Conservation (phyloP, 2,113 vertebrate genomes). For the Gallinago jamesoni region DNA sequence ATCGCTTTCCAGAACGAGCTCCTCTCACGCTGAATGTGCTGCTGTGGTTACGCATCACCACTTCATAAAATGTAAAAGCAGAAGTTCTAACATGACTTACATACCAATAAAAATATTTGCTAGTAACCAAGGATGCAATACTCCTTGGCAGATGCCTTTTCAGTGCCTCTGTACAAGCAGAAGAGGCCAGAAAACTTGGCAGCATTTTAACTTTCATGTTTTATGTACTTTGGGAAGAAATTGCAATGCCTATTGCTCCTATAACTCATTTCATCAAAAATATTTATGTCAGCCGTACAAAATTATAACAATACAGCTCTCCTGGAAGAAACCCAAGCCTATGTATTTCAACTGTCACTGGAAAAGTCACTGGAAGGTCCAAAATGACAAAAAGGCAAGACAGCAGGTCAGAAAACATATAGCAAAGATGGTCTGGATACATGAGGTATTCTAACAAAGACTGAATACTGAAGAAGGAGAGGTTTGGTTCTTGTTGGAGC, state of each 20-base stretch:
- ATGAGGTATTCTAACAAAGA: background rate
- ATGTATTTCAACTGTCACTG: background rate
- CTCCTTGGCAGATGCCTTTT: conserved; percentile 16
- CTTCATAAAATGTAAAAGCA: conserved; percentile 2
- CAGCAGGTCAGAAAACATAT: background rate
- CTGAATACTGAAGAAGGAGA: background rate
- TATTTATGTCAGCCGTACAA: conserved; percentile 31
- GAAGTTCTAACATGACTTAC: conserved; percentile 36
- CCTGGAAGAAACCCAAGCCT: conserved; percentile 8
- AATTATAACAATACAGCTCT: conserved; percentile 21
- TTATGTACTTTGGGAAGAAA: conserved; percentile 40
- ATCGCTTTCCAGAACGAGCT: background rate
- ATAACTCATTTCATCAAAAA: conserved; percentile 47
- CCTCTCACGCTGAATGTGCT: background rate
- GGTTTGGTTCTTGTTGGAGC: accelerated
- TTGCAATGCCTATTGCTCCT: conserved; percentile 9
- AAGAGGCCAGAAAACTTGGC: background rate
- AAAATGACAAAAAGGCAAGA: background rate
- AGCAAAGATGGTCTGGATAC: background rate
- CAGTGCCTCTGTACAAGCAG: background rate
- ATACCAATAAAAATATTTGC: conserved; percentile 48
- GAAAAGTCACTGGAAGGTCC: background rate
- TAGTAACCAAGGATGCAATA: background rate
- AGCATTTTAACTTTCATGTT: conserved; percentile 27
- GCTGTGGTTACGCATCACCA: background rate